Evolutionary conservation across 1,140 invertebrate genomes (phyloP).

Genomic region (Brachionus paranguensis): DNA sequence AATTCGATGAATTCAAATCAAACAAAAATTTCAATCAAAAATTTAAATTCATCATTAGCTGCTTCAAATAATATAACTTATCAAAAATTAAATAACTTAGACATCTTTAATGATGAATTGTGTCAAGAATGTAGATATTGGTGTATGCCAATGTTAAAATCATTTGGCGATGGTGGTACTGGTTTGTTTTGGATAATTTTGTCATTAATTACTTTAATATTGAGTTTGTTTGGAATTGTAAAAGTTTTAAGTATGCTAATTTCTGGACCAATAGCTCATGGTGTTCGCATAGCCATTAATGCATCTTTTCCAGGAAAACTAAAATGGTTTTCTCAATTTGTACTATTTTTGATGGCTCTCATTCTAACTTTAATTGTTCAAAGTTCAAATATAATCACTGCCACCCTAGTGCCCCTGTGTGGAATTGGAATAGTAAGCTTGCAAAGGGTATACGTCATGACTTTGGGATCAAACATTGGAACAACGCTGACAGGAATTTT

Average conservation of each 20-base stretch:
- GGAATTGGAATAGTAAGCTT: constrained; percentile 62
- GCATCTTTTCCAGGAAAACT: constrained; percentile 57
- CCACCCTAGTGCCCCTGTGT: constrained; percentile 62
- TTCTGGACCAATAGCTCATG: constrained; percentile 56
- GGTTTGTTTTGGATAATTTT: constrained; percentile 35
- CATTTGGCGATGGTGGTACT: constrained; percentile 26
- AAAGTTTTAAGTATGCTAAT: constrained; percentile 19
- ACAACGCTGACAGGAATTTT: constrained; percentile 62
- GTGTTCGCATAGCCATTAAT: constrained; percentile 60
- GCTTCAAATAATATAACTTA: not conserved
- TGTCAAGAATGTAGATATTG: constrained; percentile 15
- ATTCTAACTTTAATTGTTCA: constrained; percentile 63
- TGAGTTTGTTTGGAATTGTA: constrained; percentile 23
- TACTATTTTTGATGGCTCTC: constrained; percentile 55
- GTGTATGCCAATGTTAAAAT: constrained; percentile 11
- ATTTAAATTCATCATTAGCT: not conserved
- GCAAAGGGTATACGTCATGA: constrained; percentile 62
- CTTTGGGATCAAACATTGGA: constrained; percentile 63
- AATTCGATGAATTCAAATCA: not conserved
- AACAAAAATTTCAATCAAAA: not conserved
- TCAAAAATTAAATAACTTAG: not conserved
- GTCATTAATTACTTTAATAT: not conserved
- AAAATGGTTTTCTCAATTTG: constrained; percentile 58
- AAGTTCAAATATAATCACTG: constrained; percentile 64
- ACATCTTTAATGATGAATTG: not conserved